A percentile compares a stretch with the other conserved stretches of the same genome.
Conservation (phyloP, 1,140 invertebrate species). For the Nasonia longicornis region DNA sequence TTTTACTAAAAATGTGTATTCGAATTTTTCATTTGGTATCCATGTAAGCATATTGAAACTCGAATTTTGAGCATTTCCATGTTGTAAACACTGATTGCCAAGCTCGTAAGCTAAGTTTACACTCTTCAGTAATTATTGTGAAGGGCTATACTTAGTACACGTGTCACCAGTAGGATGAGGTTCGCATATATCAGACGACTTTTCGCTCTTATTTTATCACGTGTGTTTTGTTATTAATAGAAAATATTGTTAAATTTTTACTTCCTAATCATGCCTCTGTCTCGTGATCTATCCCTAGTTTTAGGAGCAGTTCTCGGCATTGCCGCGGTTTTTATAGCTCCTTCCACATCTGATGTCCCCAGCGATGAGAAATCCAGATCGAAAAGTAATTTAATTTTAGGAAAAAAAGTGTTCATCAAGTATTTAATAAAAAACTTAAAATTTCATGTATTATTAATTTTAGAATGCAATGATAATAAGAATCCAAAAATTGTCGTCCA, state of each 20-base stretch:
- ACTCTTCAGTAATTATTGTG: background rate
- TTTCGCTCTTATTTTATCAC: background rate
- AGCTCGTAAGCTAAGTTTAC: background rate
- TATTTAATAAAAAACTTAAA: background rate
- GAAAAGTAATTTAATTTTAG: background rate
- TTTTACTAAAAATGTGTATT: background rate
- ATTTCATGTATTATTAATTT: background rate
- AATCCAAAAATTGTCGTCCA: background rate
- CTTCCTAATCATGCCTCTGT: background rate
- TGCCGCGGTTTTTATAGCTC: conserved; percentile 11
- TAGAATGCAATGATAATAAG: background rate
- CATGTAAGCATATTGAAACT: no score
- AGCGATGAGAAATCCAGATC: background rate
- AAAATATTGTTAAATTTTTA: background rate
- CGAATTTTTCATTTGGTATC: no score
- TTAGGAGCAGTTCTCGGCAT: conserved; percentile 29
- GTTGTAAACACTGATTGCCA: conserved; percentile 2
- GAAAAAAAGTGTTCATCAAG: background rate
- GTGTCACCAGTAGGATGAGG: background rate
- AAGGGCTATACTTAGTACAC: background rate
- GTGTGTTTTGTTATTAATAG: background rate
- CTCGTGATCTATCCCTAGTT: conserved; percentile 16
- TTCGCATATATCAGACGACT: background rate
- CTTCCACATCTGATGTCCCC: background rate
- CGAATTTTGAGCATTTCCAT: background rate